Evolutionary conservation across 2,888 invertebrate species (phyloP), one percentile per base, ranked within the genome.

Genomic region (Acronicta alni): DNA sequence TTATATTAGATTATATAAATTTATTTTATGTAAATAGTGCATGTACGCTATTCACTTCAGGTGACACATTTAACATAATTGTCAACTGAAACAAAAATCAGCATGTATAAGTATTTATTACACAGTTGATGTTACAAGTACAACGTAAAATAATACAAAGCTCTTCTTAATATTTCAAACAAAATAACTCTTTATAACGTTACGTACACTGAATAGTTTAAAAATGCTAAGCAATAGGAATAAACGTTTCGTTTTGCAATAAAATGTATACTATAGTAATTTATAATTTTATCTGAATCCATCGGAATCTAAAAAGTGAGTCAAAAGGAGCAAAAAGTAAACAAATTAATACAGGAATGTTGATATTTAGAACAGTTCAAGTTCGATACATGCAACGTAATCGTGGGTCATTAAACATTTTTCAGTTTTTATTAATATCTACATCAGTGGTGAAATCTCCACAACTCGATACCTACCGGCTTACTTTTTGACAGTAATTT

Each of bases 51-150:
- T 10, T 10, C 26, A 3, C 2, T 10, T n/a, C n/a, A n/a, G n/a
- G n/a, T 23, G 23, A 23, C 23, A 23, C 23, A 6, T 23, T 23
- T 23, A 6, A 23, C 3, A n/a, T n/a, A 26, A 26, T 0, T 12
- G 10, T 30, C 10, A 9, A 23, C 16, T 12, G 23, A n/a, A 45
- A 12, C 5, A 37, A n/a, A 56, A 56, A 15, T 46, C 9, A 51
- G 32, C 23, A 15, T 32, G 17, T 61, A 72, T 61, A 64, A 75
- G 58, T 73, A 53, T 73, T 72, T 75, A 72, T 60, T 73, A 62
- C 54, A 74, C 73, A 73, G 60, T 76, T 72, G 67, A 72, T 64
- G 46, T 49, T 61, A 67, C 72, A 69, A 42, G 57, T 61, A 54
- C 49, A 56, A 52, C 39, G 49, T 54, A 57, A 67, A 71, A 60